Conservation (phyloP, 2,797 vertebrate species). For the Channallabes apus region DNA sequence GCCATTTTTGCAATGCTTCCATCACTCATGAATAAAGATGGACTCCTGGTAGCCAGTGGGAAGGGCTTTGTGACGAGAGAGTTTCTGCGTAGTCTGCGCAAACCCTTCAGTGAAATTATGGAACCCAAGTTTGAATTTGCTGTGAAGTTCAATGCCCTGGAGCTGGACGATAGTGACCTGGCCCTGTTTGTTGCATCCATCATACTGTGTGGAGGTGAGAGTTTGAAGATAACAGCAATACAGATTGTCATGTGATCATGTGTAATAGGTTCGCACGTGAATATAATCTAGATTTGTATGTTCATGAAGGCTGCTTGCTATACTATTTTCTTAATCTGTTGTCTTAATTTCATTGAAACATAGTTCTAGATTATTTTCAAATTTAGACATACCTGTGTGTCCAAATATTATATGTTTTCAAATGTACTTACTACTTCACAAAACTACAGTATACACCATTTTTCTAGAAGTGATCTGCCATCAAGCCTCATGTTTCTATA, state of each 20-base stretch:
- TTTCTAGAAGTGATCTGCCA: conserved; percentile 3
- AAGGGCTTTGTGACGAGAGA: conserved; percentile 96
- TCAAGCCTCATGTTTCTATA: neutral
- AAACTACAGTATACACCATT: neutral
- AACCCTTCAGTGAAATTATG: conserved; percentile 95
- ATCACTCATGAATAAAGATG: conserved; percentile 98
- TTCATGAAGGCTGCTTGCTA: neutral
- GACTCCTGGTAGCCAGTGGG: conserved; percentile 92
- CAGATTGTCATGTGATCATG: neutral
- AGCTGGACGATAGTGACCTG: conserved; percentile 97
- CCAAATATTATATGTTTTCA: neutral
- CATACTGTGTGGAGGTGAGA: conserved; percentile 95
- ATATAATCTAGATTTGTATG: neutral
- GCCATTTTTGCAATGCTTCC: conserved; percentile 98
- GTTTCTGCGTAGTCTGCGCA: conserved; percentile 94
- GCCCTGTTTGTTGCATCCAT: conserved; percentile 97
- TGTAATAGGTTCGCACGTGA: neutral
- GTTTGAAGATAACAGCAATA: neutral
- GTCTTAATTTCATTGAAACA: neutral
- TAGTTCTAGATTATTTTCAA: neutral
- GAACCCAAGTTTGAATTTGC: conserved; percentile 99
- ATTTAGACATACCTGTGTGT: neutral
- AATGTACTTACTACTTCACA: neutral
- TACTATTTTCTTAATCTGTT: neutral
- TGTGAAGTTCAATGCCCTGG: conserved; percentile 95